A percentile compares a stretch with the other conserved stretches of the same genome.
phyloP scores from a whole-genome alignment of 2,113 vertebrate genomes.

The Calonectris borealis region DNA sequence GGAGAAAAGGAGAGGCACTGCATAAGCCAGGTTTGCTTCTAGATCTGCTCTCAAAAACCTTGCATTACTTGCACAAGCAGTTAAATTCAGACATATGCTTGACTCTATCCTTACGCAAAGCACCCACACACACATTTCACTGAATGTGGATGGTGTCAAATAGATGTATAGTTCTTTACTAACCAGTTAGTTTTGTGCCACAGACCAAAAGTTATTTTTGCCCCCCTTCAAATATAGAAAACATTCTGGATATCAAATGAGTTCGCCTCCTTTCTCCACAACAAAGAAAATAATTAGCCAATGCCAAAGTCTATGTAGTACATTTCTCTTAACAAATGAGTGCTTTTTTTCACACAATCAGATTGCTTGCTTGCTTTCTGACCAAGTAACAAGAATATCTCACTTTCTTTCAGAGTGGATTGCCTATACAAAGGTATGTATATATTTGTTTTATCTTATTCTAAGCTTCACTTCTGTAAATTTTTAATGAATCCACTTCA shows the following conservation, averaged over 20 bases:
- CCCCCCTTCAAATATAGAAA: not conserved
- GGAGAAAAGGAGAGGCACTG: not conserved
- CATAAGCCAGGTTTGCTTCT: not conserved
- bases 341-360: not conserved
- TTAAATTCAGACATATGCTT: not conserved
- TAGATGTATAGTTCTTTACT: not conserved
- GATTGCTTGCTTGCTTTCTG: not conserved
- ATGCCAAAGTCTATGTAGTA: not conserved
- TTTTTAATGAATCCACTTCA: not conserved
- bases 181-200: not conserved
- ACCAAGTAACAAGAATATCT: conserved; percentile 17
- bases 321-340: not conserved
- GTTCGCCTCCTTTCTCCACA: not conserved
- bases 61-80: not conserved
- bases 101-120: not conserved
- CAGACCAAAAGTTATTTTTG: not conserved
- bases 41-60: not conserved
- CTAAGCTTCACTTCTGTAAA: not conserved
- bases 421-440: conserved; percentile 45
- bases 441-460: not conserved
- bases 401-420: conserved; percentile 61
- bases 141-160: not conserved
- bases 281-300: not conserved
- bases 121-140: not conserved
- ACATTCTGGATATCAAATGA: not conserved